Base-by-base conservation (phyloP, 2,113 vertebrate genomes). In the Mungos mungo region DNA sequence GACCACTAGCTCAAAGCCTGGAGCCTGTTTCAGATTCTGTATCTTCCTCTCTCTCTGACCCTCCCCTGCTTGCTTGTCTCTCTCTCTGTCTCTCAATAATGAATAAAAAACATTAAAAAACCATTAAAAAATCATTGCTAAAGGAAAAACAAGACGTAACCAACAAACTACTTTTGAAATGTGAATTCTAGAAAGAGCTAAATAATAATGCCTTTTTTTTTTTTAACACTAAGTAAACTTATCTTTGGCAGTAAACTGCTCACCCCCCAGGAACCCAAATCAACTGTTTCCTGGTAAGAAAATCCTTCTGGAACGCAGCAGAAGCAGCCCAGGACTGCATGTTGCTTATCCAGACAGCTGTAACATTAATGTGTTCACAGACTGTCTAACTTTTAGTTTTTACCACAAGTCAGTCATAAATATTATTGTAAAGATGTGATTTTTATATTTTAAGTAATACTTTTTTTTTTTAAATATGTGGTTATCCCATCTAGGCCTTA, bases 271-370 rank as follows among this genome's bases (percentile, higher is more conserved):
- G 63, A 86, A 92, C 9, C 2, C 14, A 90, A 77, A 77, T 47
- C 35, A 82, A 47, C 45, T 85, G 65, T 86, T 96, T 96, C 63
- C 68, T 80, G 27, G 18, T 93, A 63, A 90, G 69, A 95, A 96
- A 96, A 92, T 63, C 66, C 80, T 80, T 29, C 14, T 27, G 66
- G 50, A 90, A 41, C n/a, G 5, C 2, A 23, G 9, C 7, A 27
- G 85, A 93, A 92, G 27, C 82, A 66, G 29, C 9, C n/a, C 33
- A 29, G 15, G 18, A 33, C 16, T 83, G n/a, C 2, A 12, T 87
- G 16, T 16, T 68, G 35, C 25, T 88, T 95, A 81, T 54, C 47
- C 10, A 66, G 45, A 65, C 71, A 83, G n/a, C 47, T 12, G 10
- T 3, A 41, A n/a, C 47, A 81, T 63, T 85, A 82, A 88, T 33